Evolutionary conservation across 2,797 vertebrate genomes (phyloP).

Genomic region (Atherinosoma microstoma): DNA sequence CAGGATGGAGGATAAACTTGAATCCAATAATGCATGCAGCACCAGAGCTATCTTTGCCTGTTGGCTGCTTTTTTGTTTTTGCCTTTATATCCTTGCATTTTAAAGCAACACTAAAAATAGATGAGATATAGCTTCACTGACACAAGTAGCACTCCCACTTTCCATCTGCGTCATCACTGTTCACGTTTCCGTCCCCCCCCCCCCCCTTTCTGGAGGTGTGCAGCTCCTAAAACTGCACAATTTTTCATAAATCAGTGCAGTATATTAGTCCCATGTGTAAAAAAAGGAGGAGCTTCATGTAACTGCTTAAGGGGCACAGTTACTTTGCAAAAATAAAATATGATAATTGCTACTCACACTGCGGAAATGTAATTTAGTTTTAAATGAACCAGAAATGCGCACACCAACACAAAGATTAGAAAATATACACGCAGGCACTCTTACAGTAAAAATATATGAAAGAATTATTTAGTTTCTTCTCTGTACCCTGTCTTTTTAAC

Average conservation of each 20-base stretch:
- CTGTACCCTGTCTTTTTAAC: background rate
- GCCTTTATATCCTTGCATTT: conserved; percentile 15
- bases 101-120: conserved; percentile 33
- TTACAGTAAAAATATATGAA: conserved; percentile 4
- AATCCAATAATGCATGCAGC: background rate
- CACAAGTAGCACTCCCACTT: conserved; percentile 14
- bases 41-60: background rate
- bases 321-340: conserved; percentile 65
- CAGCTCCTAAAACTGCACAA: conserved; percentile 10
- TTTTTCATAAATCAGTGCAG: conserved; percentile 42
- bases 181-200: conserved; percentile 36
- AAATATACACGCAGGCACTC: background rate
- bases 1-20: background rate
- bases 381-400: conserved; percentile 35
- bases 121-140: conserved; percentile 26
- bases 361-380: conserved; percentile 40
- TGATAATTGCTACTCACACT: conserved; percentile 53
- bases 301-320: conserved; percentile 50
- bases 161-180: conserved; percentile 32
- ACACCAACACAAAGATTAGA: background rate
- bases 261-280: conserved; percentile 37
- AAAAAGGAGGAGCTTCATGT: conserved; percentile 42
- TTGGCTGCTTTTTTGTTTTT: conserved; percentile 21
- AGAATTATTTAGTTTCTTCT: conserved; percentile 8
- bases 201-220: background rate